Base-by-base conservation (phyloP, 2,797 vertebrate genomes). In the Lophotriccus pileatus region DNA sequence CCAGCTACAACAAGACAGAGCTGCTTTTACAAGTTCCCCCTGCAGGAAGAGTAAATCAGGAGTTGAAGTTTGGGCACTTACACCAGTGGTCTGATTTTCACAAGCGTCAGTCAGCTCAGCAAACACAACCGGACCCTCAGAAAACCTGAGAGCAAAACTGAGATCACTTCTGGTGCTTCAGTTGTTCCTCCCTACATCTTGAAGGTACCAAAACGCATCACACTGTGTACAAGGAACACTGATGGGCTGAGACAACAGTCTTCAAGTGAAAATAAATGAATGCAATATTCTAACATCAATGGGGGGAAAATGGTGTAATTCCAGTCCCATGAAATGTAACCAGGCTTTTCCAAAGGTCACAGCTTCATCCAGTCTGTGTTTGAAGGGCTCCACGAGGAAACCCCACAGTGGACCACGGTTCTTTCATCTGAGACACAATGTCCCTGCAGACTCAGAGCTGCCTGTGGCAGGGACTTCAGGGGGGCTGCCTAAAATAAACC, bases 251-350 rank as follows among this genome's bases (percentile, higher is more conserved):
- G 17, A 79, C 17, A 63, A 17, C 6, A 43, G 22, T 2, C 34
- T 56, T 18, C 49, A 66, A 47, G 17, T 34, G 63, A 79, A 90
- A 90, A 77, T 7, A 87, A 79, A 67, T 17, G 63, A 68, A 68
- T 15, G 7, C 9, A 83, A 34, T 52, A 69, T 41, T 25, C 19
- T 14, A 49, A 75, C 0, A 0, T 8, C 32, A 41, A 3, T 4
- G 50, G 28, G 37, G 23, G 39, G 53, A 50, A 66, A 91, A 10
- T 1, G 14, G 20, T 1, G 1, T 17, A 6, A 58, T 59, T 59
- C 23, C 24, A 34, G 10, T 52, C 23, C 39, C 37, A 67, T 15
- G 53, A 80, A 46, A 60, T 0, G 25, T 5, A 50, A 53, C 17
- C 10, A 17, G 22, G 11, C 39, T 80, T 50, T 58, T 34, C 72